phyloP scores from a whole-genome alignment of 2,797 vertebrate genomes.

The Lophotriccus pileatus region DNA sequence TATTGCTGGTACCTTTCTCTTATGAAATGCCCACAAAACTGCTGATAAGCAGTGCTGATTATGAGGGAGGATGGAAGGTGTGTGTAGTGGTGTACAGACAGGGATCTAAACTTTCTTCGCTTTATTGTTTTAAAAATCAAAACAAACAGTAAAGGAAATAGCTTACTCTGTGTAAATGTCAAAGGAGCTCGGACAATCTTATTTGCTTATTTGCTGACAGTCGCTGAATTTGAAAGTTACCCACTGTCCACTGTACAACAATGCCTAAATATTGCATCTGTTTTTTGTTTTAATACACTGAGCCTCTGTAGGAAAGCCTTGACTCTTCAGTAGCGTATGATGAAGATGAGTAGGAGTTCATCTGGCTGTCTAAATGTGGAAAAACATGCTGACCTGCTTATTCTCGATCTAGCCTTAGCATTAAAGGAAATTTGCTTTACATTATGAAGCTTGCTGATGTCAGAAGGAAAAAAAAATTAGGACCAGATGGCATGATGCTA shows the following conservation, averaged over 20 bases:
- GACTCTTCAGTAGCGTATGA: not conserved
- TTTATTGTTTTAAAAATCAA: not conserved
- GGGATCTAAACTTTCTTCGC: not conserved
- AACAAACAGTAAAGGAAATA: not conserved
- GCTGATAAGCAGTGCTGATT: not conserved
- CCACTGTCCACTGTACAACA: not conserved
- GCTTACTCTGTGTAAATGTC: not conserved
- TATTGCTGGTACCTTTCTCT: not conserved
- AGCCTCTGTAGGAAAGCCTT: not conserved
- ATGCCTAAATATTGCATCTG: not conserved
- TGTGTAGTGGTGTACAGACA: not conserved
- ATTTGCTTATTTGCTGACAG: not conserved
- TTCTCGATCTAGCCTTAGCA: slow-evolving; percentile 7
- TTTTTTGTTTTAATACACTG: not conserved
- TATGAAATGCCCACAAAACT: not conserved
- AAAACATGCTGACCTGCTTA: not conserved
- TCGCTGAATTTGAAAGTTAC: not conserved
- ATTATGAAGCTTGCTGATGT: slow-evolving; percentile 45
- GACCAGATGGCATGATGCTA: slow-evolving; percentile 50
- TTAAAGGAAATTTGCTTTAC: slow-evolving; percentile 28
- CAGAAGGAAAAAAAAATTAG: not conserved
- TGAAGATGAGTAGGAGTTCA: slow-evolving; percentile 11
- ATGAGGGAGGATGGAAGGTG: not conserved
- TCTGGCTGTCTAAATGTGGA: slow-evolving; percentile 24
- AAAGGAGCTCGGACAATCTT: not conserved